Conservation (phyloP, 2,888 invertebrate genomes). For the Hedya salicella region DNA sequence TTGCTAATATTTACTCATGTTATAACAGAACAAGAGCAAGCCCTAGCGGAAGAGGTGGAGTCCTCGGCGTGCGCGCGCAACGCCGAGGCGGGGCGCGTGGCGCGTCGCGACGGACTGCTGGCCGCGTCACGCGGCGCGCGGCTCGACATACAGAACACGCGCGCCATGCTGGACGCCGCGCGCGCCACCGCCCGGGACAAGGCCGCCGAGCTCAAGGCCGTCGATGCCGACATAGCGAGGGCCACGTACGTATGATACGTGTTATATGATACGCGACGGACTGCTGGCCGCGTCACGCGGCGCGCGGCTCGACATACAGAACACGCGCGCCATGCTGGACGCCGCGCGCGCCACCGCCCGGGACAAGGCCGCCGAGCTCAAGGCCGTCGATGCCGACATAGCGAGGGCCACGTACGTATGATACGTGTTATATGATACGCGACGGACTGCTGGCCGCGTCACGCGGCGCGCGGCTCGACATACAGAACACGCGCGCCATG, state of each 20-base stretch:
- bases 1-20: background rate
- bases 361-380: no score
- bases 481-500: no score
- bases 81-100: constrained; percentile 56
- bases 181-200: constrained; percentile 4
- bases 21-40: constrained; percentile 48
- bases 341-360: no score
- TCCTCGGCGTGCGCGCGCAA: constrained; percentile 61
- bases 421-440: no score
- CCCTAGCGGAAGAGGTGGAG: constrained; percentile 59
- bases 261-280: no score
- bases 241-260: constrained; percentile 7
- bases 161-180: constrained; percentile 34
- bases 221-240: constrained; percentile 21
- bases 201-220: constrained; percentile 29
- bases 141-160: constrained; percentile 21
- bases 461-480: no score
- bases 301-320: background rate
- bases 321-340: no score
- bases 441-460: no score
- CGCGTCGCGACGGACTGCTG: constrained; percentile 54
- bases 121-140: constrained; percentile 49
- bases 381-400: constrained; percentile 52
- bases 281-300: background rate
- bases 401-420: constrained; percentile 57